Evolutionary conservation across 2,888 invertebrate species (phyloP).

Genomic region (Entomobrya proxima): DNA sequence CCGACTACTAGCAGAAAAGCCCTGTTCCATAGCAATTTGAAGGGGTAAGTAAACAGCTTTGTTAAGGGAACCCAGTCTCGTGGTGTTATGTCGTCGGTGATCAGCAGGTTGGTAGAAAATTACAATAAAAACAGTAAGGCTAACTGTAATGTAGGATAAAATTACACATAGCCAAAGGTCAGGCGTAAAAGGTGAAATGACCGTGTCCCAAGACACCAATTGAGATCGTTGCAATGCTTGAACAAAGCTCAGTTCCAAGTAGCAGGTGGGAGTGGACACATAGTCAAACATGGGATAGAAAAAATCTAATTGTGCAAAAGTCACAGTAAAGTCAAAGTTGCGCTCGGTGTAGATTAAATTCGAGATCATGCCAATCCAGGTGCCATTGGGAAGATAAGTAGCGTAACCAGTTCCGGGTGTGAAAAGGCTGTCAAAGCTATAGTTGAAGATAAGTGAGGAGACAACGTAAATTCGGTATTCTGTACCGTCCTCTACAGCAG

Average conservation of each 20-base stretch:
- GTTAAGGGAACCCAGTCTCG: neutral
- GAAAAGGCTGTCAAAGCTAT: conserved; percentile 1
- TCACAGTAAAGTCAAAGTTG: conserved; percentile 27
- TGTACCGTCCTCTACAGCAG: neutral
- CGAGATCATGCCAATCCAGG: conserved; percentile 29
- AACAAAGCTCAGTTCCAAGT: neutral
- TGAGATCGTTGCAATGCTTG: neutral
- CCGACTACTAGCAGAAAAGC: neutral
- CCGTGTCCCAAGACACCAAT: neutral
- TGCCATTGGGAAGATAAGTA: neutral
- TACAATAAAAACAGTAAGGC: neutral
- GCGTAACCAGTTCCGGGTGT: neutral
- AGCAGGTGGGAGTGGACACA: neutral
- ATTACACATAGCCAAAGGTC: neutral
- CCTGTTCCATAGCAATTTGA: conserved; percentile 4
- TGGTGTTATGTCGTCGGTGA: neutral
- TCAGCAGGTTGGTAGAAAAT: no score
- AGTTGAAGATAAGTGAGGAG: conserved; percentile 2
- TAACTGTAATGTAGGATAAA: neutral
- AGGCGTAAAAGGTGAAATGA: neutral
- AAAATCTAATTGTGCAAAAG: neutral
- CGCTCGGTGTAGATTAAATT: conserved; percentile 25
- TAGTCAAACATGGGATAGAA: conserved; percentile 25
- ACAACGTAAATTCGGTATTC: neutral
- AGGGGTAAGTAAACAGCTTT: neutral